Evolutionary conservation across 2,888 invertebrate species (phyloP), one percentile per base, ranked within the genome.

Genomic region (Polyommatus icarus): DNA sequence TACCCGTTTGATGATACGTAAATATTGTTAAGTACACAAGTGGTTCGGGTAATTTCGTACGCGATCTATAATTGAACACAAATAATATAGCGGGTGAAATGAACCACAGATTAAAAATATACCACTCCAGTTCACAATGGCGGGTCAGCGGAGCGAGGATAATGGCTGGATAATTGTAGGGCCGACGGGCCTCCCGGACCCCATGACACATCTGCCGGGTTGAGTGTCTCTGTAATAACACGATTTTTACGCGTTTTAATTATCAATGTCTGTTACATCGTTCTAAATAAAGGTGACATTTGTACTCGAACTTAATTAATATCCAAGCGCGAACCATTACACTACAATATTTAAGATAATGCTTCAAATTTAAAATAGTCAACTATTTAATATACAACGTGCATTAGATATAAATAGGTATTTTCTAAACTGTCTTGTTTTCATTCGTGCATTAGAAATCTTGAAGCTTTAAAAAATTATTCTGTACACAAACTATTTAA

Each of bases 61-160:
- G 29, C 29, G 46, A 20, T 73, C 73, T 73, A 54, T 72, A 77
- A 77, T 79, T 79, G 77, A 80, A 80, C 77, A 80, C 77, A 79
- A 80, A 80, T 79, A 80, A 76, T 79, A 80, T 79, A 79, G 80
- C 81, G 78, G 79, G 79, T 78, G 79, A 80, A 82, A 79, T 81
- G 80, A 79, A 81, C 81, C 82, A 76, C 80, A 80, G 80, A 80
- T 82, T 82, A 80, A 80, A 81, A 80, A 81, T 78, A 82, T 79
- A 78, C 76, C 82, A 80, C 82, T 82, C 78, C 80, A 81, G 40
- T 73, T 73, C 20, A 73, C 40, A 40, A 73, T 46, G 73, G 73
- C 73, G 73, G 73, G 67, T 67, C 67, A 67, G 29, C 24, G 67
- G 73, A 73, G 46, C 40, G 73, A 73, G 73, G 46, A 73, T 40